These are phyloP conservation scores for Ormyrus rosae DNA, from an alignment of 2,888 invertebrate species.

Conservation along the genomic window DNA sequence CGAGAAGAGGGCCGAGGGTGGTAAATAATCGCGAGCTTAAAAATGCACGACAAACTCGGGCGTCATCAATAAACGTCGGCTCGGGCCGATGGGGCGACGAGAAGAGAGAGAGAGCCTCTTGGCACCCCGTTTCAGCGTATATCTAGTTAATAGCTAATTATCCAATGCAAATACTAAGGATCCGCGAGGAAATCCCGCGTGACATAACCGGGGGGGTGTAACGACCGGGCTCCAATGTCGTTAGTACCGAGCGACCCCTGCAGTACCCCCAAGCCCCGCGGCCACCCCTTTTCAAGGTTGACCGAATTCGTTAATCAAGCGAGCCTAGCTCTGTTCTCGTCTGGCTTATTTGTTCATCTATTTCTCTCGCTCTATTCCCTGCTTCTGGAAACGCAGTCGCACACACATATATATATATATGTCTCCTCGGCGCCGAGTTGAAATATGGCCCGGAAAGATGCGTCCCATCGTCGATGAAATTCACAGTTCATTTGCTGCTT, in stretches of 20 bases:
- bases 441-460: slow-evolving; percentile 23
- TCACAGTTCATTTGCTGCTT: slow-evolving; percentile 35
- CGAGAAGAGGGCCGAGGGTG: background rate
- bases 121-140: background rate
- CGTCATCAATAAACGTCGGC: slow-evolving; percentile 43
- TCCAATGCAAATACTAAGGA: slow-evolving; percentile 51
- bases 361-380: background rate
- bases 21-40: background rate
- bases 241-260: background rate
- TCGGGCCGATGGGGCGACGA: slow-evolving; percentile 8
- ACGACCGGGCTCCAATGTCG: slow-evolving; percentile 32
- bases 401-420: background rate
- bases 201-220: background rate
- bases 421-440: background rate
- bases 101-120: background rate
- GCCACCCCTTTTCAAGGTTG: slow-evolving; percentile 49
- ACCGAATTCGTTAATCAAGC: slow-evolving; percentile 54
- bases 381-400: background rate
- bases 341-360: slow-evolving; percentile 18
- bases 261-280: background rate
- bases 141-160: slow-evolving; percentile 53
- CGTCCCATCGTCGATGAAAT: slow-evolving; percentile 12
- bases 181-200: slow-evolving; percentile 27
- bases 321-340: background rate
- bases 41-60: slow-evolving; percentile 28